Evolutionary conservation across 1,140 invertebrate species (phyloP).

Genomic region (Heliconius himera): DNA sequence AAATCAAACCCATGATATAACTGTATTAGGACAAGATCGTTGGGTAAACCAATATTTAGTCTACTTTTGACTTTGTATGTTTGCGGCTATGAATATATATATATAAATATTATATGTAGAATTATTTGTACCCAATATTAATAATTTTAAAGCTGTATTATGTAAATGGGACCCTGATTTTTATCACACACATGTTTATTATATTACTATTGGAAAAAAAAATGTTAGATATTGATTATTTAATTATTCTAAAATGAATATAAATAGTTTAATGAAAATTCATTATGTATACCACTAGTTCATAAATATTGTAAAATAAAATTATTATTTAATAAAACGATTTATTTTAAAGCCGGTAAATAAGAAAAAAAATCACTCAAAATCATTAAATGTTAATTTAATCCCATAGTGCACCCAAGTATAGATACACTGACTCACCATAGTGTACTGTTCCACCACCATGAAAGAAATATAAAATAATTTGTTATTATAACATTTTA

Average conservation of each 20-base stretch:
- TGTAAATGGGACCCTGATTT: too few relatives aligned
- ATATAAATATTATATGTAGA: not conserved
- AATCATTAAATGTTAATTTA: conserved; percentile 30
- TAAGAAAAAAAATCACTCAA: conserved; percentile 10
- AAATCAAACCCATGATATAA: not conserved
- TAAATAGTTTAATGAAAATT: not conserved
- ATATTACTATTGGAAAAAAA: too few relatives aligned
- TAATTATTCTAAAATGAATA: not conserved
- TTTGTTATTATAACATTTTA: conserved; percentile 26
- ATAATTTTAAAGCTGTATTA: too few relatives aligned
- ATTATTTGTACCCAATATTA: not conserved
- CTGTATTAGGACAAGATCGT: not conserved
- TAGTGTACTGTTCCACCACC: conserved; percentile 67
- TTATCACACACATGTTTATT: too few relatives aligned
- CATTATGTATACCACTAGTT: not conserved
- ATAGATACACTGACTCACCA: conserved; percentile 68
- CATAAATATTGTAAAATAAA: not conserved
- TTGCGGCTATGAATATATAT: not conserved
- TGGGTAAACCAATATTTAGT: not conserved
- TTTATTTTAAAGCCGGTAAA: not conserved
- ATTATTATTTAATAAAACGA: not conserved
- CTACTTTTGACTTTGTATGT: not conserved
- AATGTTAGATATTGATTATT: too few relatives aligned
- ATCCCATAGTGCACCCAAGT: conserved; percentile 56
- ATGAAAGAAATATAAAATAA: conserved; percentile 70